Evolutionary conservation across 2,113 vertebrate species (phyloP).

Genomic region (Trogon melanurus): DNA sequence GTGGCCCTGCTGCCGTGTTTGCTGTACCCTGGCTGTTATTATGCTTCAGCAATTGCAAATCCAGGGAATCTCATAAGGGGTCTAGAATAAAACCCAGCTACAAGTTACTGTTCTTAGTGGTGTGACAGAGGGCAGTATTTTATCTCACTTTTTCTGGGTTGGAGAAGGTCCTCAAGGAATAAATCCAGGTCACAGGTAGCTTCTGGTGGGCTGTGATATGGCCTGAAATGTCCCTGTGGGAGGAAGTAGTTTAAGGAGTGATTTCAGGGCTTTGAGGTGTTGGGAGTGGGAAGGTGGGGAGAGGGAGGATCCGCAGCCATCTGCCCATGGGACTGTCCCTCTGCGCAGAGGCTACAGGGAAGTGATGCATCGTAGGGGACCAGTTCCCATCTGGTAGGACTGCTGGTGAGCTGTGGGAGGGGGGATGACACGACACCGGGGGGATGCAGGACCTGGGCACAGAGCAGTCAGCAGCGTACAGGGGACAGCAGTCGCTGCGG

Average conservation of each 20-base stretch:
- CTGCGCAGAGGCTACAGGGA: not conserved
- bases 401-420: not conserved
- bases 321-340: accelerated
- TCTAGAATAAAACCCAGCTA: not conserved
- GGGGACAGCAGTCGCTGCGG: not conserved
- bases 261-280: not conserved
- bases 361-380: not conserved
- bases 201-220: not conserved
- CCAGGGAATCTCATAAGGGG: not conserved
- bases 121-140: not conserved
- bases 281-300: not conserved
- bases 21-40: not conserved
- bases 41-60: not conserved
- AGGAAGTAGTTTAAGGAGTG: not conserved
- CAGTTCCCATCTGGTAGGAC: not conserved
- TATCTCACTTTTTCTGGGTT: not conserved
- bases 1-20: not conserved
- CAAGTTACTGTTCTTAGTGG: not conserved
- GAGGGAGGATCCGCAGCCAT: not conserved
- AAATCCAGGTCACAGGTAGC: not conserved
- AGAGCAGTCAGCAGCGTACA: accelerated
- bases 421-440: accelerated
- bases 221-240: not conserved
- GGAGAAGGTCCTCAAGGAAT: not conserved
- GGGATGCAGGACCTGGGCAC: not conserved